Evolutionary conservation across 2,888 invertebrate genomes (phyloP).

Genomic region (Pomacea canaliculata): DNA sequence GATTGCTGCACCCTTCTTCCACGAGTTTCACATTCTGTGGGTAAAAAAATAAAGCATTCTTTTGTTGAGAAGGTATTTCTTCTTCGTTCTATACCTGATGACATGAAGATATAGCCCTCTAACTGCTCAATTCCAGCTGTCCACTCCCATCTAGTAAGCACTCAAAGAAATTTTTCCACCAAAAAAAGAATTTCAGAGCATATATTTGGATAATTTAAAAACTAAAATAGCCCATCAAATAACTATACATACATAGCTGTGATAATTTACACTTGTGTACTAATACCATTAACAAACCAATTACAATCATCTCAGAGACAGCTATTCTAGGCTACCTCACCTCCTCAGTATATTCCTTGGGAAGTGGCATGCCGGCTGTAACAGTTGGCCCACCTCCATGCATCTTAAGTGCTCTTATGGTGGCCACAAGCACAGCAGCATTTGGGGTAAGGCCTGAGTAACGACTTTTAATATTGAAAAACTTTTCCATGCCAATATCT

Average conservation of each 20-base stretch:
- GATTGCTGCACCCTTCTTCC: constrained; percentile 87
- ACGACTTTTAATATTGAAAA: constrained; percentile 96
- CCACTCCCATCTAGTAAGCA: too few relatives aligned
- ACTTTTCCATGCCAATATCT: constrained; percentile 98
- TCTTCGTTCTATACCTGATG: not conserved
- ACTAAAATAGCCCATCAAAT: too few relatives aligned
- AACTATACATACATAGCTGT: too few relatives aligned
- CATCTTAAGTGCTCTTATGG: constrained; percentile 96
- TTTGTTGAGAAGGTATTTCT: not conserved
- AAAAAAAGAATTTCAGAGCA: too few relatives aligned
- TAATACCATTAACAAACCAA: too few relatives aligned
- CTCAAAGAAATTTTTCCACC: too few relatives aligned
- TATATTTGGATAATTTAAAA: too few relatives aligned
- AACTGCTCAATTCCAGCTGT: too few relatives aligned
- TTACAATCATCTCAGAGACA: not conserved
- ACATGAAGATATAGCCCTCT: too few relatives aligned
- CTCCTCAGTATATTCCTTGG: constrained; percentile 82
- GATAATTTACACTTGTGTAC: too few relatives aligned
- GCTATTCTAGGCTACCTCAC: constrained; percentile 42
- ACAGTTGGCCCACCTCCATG: constrained; percentile 97
- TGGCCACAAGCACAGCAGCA: constrained; percentile 92
- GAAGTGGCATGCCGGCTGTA: constrained; percentile 83
- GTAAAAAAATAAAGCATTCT: not conserved
- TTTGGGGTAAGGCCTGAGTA: constrained; percentile 87
- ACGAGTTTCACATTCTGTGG: constrained; percentile 85